Evolutionary conservation across 2,113 vertebrate genomes (phyloP), one percentile per base, ranked within the genome.

Genomic region (Castor canadensis): DNA sequence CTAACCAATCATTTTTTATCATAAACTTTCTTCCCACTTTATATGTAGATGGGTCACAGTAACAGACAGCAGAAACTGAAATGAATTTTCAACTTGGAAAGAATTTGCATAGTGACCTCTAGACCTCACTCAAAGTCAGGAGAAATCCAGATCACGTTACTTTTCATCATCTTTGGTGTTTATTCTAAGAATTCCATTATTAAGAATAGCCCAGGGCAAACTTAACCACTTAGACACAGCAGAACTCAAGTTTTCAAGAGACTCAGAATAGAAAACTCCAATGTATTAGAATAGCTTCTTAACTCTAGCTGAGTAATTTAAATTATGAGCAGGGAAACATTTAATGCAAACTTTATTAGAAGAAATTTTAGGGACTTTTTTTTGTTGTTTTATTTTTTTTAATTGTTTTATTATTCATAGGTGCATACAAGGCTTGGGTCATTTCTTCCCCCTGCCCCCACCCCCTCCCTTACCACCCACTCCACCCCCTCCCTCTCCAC

Each of bases 171-270:
- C 49, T 69, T 95, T 73, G 5, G 0, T 97, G 58, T 89, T 98
- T 98, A 91, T 93, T 96, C 94, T 89, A 93, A 81, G 20, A 97
- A 97, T 91, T 96, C 93, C 54, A 82, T 94, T 84, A 69, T 87
- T 88, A 92, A 38, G 5, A 86, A 58, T 89, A 92, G 43, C 45
- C 89, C 73, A 93, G 13, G 13, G 93, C 72, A 97, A 17, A 90
- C 87, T 84, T 80, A 60, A 71, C 76, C 87, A 95, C 72, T 2
- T 84, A 93, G 93, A 93, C 88, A 96, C 83, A 96, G 93, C 87
- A 96, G 96, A 95, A 92, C 28, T 94, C 40, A 95, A 89, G 94
- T 95, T 95, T 92, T 83, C 87, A 91, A 90, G n/a, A 20, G 52
- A 91, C 45, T 69, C 58, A 67, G 19, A 35, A 92, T 95, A 92